phyloP scores from a whole-genome alignment of 2,888 invertebrate species.

The Caenorhabditis angaria region DNA sequence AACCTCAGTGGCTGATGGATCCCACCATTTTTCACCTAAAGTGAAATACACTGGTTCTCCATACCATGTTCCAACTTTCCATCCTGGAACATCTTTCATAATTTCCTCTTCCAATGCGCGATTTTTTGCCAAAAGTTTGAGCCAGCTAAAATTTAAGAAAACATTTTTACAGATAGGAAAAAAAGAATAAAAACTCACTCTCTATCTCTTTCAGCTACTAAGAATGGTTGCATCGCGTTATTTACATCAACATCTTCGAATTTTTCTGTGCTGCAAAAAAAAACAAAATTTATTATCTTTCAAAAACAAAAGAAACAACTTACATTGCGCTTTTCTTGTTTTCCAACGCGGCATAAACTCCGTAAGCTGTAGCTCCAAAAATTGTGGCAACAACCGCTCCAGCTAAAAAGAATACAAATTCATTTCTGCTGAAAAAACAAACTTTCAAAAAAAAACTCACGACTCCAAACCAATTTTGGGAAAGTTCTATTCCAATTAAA shows the following conservation, averaged over 20 bases:
- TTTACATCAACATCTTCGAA: conserved; percentile 70
- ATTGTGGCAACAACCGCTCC: conserved; percentile 53
- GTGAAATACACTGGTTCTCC: conserved; percentile 74
- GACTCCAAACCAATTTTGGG: conserved; percentile 68
- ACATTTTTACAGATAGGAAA: conserved; percentile 5
- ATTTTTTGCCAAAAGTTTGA: conserved; percentile 71
- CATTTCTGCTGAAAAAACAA: conserved; percentile 1
- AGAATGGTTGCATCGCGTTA: conserved; percentile 70
- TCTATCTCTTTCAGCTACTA: conserved; percentile 70
- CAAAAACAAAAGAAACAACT: conserved; percentile 12
- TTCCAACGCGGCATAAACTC: conserved; percentile 50
- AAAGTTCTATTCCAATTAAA: conserved; percentile 76
- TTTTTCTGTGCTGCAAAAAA: conserved; percentile 59
- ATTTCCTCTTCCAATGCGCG: conserved; percentile 74
- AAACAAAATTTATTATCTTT: neutral
- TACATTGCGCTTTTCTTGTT: conserved; percentile 44
- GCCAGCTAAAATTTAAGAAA: conserved; percentile 58
- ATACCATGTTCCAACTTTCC: conserved; percentile 73
- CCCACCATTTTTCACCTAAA: conserved; percentile 72
- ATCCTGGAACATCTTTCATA: conserved; percentile 75
- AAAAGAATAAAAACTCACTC: conserved; percentile 42
- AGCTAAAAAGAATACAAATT: conserved; percentile 43
- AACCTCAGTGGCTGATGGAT: conserved; percentile 59
- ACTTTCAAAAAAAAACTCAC: conserved; percentile 53
- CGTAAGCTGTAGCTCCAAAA: conserved; percentile 54